Conservation (phyloP, 2,113 vertebrate genomes). For the Eira barbara region DNA sequence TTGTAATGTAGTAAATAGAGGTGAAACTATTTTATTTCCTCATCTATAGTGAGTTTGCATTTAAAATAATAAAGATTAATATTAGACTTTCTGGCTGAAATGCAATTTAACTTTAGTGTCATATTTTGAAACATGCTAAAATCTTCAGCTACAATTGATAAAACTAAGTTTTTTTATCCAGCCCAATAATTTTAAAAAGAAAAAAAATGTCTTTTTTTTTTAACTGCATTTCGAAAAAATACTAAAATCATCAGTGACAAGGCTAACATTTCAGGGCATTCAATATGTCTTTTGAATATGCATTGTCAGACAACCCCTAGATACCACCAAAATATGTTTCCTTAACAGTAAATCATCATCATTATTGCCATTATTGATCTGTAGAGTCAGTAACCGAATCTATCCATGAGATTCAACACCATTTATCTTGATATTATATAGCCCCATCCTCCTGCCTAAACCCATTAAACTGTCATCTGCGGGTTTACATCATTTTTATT, state of each 20-base stretch:
- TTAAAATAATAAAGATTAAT: conserved; percentile 32
- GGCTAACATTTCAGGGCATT: conserved; percentile 53
- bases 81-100: not conserved
- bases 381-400: conserved; percentile 66
- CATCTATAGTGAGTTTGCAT: not conserved
- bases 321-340: conserved; percentile 55
- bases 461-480: conserved; percentile 65
- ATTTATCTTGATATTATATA: conserved; percentile 68
- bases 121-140: not conserved
- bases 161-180: conserved; percentile 40
- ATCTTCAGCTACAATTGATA: not conserved
- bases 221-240: not conserved
- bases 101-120: not conserved
- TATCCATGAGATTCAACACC: conserved; percentile 52
- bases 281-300: conserved; percentile 73
- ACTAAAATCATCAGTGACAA: conserved; percentile 54
- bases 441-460: conserved; percentile 60
- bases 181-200: not conserved
- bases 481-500: conserved; percentile 72
- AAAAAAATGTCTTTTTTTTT: conserved; percentile 18
- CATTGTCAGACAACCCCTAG: conserved; percentile 42
- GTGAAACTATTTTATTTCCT: not conserved
- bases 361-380: conserved; percentile 67
- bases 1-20: not conserved
- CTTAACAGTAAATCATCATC: conserved; percentile 63